Percentiles rank a stretch among this genome's conserved stretches.
Evolutionary conservation across 2,797 vertebrate genomes (phyloP).

Genomic region (Micropoecilia bifurca): DNA sequence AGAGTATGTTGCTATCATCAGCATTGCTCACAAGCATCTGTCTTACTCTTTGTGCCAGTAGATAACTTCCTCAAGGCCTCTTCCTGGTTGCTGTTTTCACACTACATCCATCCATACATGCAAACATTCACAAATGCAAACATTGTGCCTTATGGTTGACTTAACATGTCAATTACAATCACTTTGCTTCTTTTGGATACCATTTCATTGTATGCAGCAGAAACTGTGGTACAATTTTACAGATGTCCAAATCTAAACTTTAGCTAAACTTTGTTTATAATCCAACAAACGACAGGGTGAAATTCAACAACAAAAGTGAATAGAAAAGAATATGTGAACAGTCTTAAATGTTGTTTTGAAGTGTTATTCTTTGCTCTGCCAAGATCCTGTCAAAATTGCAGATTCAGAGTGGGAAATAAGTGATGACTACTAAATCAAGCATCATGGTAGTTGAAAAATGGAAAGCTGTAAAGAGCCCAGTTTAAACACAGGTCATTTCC

Average conservation of each 20-base stretch:
- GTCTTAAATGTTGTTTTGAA: neutral
- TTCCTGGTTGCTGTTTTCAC: neutral
- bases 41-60: neutral
- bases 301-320: neutral
- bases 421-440: neutral
- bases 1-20: neutral
- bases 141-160: neutral
- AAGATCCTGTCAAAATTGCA: neutral
- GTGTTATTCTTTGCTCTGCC: neutral
- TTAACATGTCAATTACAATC: neutral
- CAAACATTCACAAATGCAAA: too few relatives aligned
- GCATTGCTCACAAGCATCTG: neutral
- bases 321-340: neutral
- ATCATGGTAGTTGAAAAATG: neutral
- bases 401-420: neutral
- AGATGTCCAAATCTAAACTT: neutral
- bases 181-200: neutral
- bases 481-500: neutral
- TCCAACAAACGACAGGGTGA: neutral
- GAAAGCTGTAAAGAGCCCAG: neutral
- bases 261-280: neutral
- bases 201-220: neutral
- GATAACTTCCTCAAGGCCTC: neutral
- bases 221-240: neutral
- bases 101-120: too few relatives aligned